Base-by-base conservation (phyloP, 2,113 vertebrate genomes). In the Trematomus loennbergii region DNA sequence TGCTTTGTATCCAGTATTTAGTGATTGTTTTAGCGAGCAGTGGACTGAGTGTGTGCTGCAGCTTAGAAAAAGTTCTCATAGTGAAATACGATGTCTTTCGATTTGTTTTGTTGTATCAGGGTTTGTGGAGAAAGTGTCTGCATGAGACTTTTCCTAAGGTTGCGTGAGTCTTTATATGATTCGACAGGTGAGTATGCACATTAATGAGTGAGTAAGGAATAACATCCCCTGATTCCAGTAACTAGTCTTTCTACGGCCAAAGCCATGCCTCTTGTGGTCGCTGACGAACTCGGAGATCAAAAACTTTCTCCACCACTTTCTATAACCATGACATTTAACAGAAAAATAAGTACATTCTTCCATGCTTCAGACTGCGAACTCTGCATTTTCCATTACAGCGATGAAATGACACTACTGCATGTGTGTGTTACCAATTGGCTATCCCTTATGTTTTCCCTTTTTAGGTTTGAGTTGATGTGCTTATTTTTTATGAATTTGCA, bases 231-330 rank as follows among this genome's bases (percentile, higher is more conserved):
- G 18, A 53, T 92, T 91, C 90, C 89, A 83, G 88, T 89, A 91
- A 90, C 68, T 12, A 25, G 18, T 20, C 12, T 1, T 9, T 53
- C 29, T 17, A 4, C 4, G 5, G 75, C 79, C 75, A 72, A 61
- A 54, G 58, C 79, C 70, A 36, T n/a, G 22, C 33, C 60, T 77
- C 40, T 52, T 79, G 84, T 73, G 90, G 92, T 89, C 9, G 2
- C 78, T 93, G 90, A 93, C 88, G 89, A 86, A 91, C 49, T 49
- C 45, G 22, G 12, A 75, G 64, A 84, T 82, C 58, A 88, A 75
- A 75, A 22, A 81, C 83, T 60, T 81, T 84, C 79, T 72, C 69
- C 15, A 0, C 67, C 46, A 87, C 65, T 88, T 87, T 85, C 85
- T 83, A 75, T 61, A 59, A 63, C 46, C 22, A 6, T 18, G 18